Evolutionary conservation across 2,888 invertebrate genomes (phyloP).

Genomic region (Trichacis sp.): DNA sequence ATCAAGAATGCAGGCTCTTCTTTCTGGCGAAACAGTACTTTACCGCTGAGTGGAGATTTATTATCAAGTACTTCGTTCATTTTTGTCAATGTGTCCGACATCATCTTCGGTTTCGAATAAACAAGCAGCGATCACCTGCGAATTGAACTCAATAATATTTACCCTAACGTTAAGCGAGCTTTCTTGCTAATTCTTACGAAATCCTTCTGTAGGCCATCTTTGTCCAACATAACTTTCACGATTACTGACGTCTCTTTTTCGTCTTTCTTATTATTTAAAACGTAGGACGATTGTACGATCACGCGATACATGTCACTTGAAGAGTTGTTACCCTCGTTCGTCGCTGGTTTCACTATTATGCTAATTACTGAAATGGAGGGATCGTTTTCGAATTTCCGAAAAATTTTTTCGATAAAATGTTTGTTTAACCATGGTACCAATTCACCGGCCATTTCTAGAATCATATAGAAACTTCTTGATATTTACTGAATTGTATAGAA

Average conservation of each 20-base stretch:
- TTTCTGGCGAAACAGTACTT: too few relatives aligned
- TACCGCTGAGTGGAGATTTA: too few relatives aligned
- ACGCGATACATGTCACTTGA: not conserved
- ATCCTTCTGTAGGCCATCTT: not conserved
- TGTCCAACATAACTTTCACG: not conserved
- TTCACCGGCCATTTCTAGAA: not conserved
- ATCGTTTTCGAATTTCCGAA: not conserved
- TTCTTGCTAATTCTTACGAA: not conserved
- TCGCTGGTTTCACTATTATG: not conserved
- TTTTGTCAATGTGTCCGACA: too few relatives aligned
- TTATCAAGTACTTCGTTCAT: not conserved
- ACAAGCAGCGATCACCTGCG: not conserved
- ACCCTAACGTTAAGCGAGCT: not conserved
- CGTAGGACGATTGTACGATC: not conserved
- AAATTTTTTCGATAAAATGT: too few relatives aligned
- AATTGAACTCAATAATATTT: not conserved
- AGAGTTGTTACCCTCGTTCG: not conserved
- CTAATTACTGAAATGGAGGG: not conserved
- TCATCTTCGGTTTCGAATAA: not conserved
- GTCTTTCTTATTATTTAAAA: not conserved
- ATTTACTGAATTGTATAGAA: too few relatives aligned
- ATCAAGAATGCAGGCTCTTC: too few relatives aligned
- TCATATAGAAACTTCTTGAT: too few relatives aligned
- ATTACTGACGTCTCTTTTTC: not conserved
- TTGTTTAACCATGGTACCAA: not conserved